Evolutionary conservation across 2,888 invertebrate genomes (phyloP).

Genomic region (Suillia variegata): DNA sequence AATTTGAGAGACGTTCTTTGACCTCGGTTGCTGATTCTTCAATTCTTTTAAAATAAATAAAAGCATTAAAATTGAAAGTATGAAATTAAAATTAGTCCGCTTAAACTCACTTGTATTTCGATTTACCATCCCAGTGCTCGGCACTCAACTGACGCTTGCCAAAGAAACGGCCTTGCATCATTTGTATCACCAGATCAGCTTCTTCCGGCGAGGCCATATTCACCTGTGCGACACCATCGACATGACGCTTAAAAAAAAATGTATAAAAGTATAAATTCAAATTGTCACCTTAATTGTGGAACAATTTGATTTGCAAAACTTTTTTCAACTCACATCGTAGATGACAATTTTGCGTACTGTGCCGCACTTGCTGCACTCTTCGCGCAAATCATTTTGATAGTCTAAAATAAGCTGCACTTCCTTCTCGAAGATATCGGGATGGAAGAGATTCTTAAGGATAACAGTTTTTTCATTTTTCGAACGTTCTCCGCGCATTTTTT

Average conservation of each 20-base stretch:
- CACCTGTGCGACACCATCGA: conserved; percentile 92
- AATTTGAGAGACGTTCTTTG: conserved; percentile 79
- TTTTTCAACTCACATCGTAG: conserved; percentile 79
- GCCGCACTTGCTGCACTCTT: conserved; percentile 90
- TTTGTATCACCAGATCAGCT: conserved; percentile 86
- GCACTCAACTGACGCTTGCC: conserved; percentile 84
- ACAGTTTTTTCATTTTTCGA: conserved; percentile 89
- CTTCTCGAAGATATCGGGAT: conserved; percentile 84
- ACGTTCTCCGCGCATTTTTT: conserved; percentile 84
- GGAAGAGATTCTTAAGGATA: conserved; percentile 92
- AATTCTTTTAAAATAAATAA: conserved; percentile 65
- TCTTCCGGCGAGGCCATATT: conserved; percentile 88
- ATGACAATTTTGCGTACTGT: conserved; percentile 88
- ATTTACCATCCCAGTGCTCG: conserved; percentile 93
- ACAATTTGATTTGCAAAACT: background rate
- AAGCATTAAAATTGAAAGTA: background rate
- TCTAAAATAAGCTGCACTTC: conserved; percentile 89
- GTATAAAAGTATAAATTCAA: background rate
- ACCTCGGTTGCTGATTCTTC: conserved; percentile 89
- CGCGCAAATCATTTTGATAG: conserved; percentile 87
- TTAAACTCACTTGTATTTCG: conserved; percentile 75
- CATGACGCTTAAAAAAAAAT: conserved; percentile 70
- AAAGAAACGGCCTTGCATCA: conserved; percentile 90
- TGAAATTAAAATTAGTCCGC: background rate
- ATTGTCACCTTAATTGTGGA: background rate